Evolutionary conservation across 2,888 invertebrate genomes (phyloP).

Genomic region (Hyposoter didymator): DNA sequence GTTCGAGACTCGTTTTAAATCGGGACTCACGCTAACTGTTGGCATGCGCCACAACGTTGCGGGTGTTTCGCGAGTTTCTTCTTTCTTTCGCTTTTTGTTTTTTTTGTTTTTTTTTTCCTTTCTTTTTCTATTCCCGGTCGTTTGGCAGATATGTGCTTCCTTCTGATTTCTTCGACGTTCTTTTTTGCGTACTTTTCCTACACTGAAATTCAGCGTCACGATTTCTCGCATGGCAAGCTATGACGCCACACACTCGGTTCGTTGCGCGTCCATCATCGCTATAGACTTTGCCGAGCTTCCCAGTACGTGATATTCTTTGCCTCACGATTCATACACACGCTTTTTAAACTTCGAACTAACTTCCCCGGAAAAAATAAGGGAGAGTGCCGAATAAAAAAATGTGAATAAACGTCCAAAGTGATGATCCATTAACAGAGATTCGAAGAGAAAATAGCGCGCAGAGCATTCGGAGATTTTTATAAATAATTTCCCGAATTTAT

Average conservation of each 20-base stretch:
- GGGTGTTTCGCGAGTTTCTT: conserved; percentile 30
- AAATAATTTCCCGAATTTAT: conserved; percentile 39
- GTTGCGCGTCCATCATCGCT: conserved; percentile 62
- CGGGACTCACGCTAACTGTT: conserved; percentile 56
- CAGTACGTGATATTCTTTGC: conserved; percentile 58
- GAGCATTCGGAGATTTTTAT: conserved; percentile 19
- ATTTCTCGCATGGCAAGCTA: conserved; percentile 61
- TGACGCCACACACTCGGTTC: conserved; percentile 63
- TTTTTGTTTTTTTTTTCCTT: background rate
- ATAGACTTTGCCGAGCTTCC: conserved; percentile 30
- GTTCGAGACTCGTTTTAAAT: conserved; percentile 59
- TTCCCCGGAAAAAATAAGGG: conserved; percentile 16
- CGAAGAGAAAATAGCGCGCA: no score
- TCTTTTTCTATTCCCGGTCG: conserved; percentile 49
- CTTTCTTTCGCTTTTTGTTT: background rate
- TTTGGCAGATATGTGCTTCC: conserved; percentile 33
- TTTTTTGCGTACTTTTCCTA: conserved; percentile 54
- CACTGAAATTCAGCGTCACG: conserved; percentile 47
- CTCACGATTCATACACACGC: background rate
- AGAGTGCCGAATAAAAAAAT: conserved; percentile 12
- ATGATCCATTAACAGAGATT: conserved; percentile 39
- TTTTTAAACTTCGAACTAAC: conserved; percentile 24
- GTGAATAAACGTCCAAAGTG: conserved; percentile 9
- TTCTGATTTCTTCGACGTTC: conserved; percentile 34
- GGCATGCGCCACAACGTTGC: conserved; percentile 50